A percentile compares a stretch with the other conserved stretches of the same genome.
Conservation (phyloP, 2,797 vertebrate genomes). For the Artibeus lituratus region DNA sequence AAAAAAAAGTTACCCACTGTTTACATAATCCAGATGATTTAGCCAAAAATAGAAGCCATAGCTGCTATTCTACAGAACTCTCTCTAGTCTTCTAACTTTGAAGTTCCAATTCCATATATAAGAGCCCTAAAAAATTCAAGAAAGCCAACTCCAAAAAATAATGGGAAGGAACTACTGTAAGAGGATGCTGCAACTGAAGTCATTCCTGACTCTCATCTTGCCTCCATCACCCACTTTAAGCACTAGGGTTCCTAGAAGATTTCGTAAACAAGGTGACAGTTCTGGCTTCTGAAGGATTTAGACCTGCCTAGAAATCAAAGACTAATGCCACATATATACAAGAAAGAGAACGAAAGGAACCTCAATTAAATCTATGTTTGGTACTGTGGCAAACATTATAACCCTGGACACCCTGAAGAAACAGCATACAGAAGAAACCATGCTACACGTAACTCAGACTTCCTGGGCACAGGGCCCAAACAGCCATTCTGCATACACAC, state of each 20-base stretch:
- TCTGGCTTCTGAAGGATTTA: neutral
- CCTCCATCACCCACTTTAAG: neutral
- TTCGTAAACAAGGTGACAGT: constrained; percentile 58
- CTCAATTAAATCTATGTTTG: neutral
- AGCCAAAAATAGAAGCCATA: constrained; percentile 36
- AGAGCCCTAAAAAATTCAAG: neutral
- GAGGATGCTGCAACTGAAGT: neutral
- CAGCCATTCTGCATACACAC: neutral
- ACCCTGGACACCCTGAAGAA: neutral
- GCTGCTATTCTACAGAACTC: neutral
- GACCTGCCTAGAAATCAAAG: neutral
- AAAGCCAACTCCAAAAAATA: neutral
- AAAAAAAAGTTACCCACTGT: neutral
- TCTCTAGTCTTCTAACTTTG: neutral
- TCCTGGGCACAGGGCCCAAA: neutral
- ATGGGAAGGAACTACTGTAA: neutral
- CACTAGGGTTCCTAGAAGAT: constrained; percentile 43
- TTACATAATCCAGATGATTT: constrained; percentile 42
- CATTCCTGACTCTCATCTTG: neutral
- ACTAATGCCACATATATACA: neutral
- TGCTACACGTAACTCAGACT: neutral
- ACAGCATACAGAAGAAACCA: neutral
- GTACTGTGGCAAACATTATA: neutral
- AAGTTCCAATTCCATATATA: neutral
- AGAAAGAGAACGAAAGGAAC: neutral